These are phyloP conservation scores for Melipona beecheii DNA, from an alignment of 2,888 invertebrate species.

Conservation along the genomic window DNA sequence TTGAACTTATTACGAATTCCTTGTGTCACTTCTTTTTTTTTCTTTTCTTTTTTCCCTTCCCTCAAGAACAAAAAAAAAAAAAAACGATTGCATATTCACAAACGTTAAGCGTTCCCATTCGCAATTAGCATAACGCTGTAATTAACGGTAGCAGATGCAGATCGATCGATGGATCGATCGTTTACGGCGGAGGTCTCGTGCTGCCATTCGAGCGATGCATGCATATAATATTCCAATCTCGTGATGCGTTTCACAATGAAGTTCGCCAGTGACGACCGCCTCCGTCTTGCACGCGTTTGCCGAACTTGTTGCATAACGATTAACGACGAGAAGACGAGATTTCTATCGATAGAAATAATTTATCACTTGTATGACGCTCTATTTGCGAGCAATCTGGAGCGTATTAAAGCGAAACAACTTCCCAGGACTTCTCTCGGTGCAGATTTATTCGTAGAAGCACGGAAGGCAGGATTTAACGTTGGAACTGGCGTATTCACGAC, in stretches of 20 bases:
- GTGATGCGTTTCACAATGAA: background rate
- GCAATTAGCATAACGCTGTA: constrained; percentile 21
- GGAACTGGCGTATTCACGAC: constrained; percentile 51
- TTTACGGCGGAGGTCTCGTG: background rate
- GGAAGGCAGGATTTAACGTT: constrained; percentile 22
- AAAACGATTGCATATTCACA: constrained; percentile 21
- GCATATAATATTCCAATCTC: background rate
- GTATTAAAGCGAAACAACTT: constrained; percentile 14
- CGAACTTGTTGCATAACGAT: constrained; percentile 51
- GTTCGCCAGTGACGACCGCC: background rate
- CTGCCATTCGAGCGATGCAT: background rate
- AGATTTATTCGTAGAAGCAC: constrained; percentile 33
- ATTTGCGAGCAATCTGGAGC: constrained; percentile 28
- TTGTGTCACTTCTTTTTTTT: background rate
- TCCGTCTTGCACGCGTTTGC: background rate
- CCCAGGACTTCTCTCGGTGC: background rate
- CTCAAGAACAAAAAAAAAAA: background rate
- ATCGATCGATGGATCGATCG: constrained; percentile 24
- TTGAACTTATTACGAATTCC: constrained; percentile 3
- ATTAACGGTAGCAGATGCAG: constrained; percentile 1
- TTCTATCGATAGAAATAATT: constrained; percentile 34
- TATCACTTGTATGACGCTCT: constrained; percentile 32
- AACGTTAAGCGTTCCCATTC: constrained; percentile 10
- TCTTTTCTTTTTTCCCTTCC: background rate
- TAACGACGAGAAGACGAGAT: constrained; percentile 27